Conservation (phyloP, 2,888 invertebrate genomes). For the Rutpela maculata region DNA sequence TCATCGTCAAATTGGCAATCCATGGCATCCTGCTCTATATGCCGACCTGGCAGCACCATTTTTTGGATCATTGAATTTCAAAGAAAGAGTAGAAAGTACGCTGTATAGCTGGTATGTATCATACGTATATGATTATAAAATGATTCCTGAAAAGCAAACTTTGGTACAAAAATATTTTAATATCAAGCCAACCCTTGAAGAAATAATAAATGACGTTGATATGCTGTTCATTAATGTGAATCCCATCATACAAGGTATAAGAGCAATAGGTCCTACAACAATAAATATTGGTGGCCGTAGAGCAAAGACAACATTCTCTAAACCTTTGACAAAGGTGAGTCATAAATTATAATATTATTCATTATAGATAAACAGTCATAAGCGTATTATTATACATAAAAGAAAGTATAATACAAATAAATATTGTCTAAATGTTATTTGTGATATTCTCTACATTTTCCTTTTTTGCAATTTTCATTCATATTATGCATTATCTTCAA, state of each 20-base stretch:
- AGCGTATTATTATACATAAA: too few relatives aligned
- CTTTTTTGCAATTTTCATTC: too few relatives aligned
- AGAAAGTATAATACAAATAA: too few relatives aligned
- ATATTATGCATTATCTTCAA: too few relatives aligned
- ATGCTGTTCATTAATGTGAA: conserved; percentile 65
- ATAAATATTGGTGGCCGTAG: conserved; percentile 63
- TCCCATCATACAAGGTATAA: conserved; percentile 60
- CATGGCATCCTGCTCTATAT: conserved; percentile 46
- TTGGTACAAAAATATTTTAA: conserved; percentile 33
- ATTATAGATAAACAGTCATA: too few relatives aligned
- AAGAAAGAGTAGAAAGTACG: conserved; percentile 61
- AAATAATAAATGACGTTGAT: conserved; percentile 41
- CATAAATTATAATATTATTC: too few relatives aligned
- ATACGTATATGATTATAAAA: not conserved
- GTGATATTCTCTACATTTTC: too few relatives aligned
- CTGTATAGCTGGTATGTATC: conserved; percentile 22
- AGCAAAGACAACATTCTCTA: conserved; percentile 32
- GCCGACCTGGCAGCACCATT: conserved; percentile 48
- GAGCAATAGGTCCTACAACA: conserved; percentile 62
- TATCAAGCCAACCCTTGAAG: conserved; percentile 50
- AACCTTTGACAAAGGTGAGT: conserved; percentile 57
- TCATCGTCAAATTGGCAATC: conserved; percentile 27
- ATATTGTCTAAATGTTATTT: too few relatives aligned
- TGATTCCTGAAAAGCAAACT: not conserved
- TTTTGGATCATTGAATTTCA: conserved; percentile 65